Conservation (phyloP, 1,140 invertebrate genomes). For the Drosophila sucinea region DNA sequence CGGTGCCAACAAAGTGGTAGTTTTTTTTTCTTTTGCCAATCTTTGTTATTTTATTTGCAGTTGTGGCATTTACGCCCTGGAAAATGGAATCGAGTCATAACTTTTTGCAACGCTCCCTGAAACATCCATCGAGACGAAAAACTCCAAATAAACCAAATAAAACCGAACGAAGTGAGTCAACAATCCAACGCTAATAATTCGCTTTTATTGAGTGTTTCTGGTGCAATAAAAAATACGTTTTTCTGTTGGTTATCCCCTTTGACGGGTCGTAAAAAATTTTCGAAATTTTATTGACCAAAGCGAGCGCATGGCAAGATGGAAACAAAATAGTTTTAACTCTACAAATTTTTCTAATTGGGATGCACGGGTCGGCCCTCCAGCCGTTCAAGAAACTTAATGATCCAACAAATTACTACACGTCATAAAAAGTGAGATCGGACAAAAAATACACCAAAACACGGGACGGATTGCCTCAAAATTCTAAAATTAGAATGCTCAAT, state of each 20-base stretch:
- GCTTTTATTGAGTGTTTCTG: slow-evolving; percentile 82
- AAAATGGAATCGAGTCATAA: not conserved
- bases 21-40: no score
- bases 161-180: slow-evolving; percentile 5
- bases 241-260: slow-evolving; percentile 60
- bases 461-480: slow-evolving; percentile 45
- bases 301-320: slow-evolving; percentile 20
- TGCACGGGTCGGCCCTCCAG: not conserved
- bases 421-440: slow-evolving; percentile 63
- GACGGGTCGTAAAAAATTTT: slow-evolving; percentile 64
- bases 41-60: no score
- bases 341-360: slow-evolving; percentile 18
- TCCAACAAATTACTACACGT: slow-evolving; percentile 79
- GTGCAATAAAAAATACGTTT: slow-evolving; percentile 71
- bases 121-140: not conserved
- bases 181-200: slow-evolving; percentile 74
- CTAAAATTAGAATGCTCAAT: slow-evolving; percentile 44
- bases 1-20: no score
- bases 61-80: no score
- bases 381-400: slow-evolving; percentile 77
- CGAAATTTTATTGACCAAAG: slow-evolving; percentile 50
- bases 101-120: not conserved
- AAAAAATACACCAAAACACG: slow-evolving; percentile 51
- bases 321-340: slow-evolving; percentile 36
- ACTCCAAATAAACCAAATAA: slow-evolving; percentile 30